Evolutionary conservation across 2,888 invertebrate species (phyloP).

Genomic region (Heliconius sara): DNA sequence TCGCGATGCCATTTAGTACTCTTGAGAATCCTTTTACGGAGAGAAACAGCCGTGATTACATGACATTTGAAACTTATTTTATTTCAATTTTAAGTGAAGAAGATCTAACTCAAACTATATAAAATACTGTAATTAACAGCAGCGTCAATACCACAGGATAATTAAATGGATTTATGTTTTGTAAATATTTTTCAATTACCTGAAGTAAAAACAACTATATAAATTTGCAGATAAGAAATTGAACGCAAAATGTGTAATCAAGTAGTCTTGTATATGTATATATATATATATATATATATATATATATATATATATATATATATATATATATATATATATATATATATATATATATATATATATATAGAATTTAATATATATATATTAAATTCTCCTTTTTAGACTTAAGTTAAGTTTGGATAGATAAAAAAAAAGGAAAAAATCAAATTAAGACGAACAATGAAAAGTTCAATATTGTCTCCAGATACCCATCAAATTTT

Average conservation of each 20-base stretch:
- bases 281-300: too few relatives aligned
- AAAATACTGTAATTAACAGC: not conserved
- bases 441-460: too few relatives aligned
- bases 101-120: not conserved
- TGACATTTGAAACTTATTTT: constrained; percentile 67
- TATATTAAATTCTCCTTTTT: too few relatives aligned
- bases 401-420: not conserved
- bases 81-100: constrained; percentile 9
- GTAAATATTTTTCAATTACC: not conserved
- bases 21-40: constrained; percentile 68
- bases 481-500: constrained; percentile 57
- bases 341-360: too few relatives aligned
- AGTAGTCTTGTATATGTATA: not conserved
- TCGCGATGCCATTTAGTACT: constrained; percentile 73
- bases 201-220: not conserved
- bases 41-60: constrained; percentile 49
- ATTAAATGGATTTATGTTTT: not conserved
- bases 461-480: not conserved
- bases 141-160: not conserved
- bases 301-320: too few relatives aligned
- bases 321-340: too few relatives aligned
- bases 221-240: not conserved
- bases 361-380: too few relatives aligned
- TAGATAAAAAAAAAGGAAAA: not conserved
- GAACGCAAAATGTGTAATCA: not conserved